Base-by-base conservation (phyloP, 1,140 invertebrate genomes). In the Carcinoscorpius rotundicauda region DNA sequence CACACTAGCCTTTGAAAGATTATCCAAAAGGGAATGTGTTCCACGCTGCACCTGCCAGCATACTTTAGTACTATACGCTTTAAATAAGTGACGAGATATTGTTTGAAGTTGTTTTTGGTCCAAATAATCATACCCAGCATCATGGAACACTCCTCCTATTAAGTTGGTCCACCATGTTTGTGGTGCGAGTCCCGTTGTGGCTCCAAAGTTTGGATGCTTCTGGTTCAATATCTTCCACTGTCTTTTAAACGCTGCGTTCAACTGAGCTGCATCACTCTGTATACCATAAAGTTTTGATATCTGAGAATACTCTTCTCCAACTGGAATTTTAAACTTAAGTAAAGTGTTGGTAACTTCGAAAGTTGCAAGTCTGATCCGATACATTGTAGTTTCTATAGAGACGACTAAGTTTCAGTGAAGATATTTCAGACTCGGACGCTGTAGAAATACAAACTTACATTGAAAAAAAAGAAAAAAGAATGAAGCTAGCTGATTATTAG, bases 311-410 rank as follows among this genome's bases (percentile, higher is more conserved):
- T 87, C 82, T 63, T 86, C 78, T 60, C 85, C 87, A n/a, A 88
- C 82, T 60, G 82, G 78, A 4, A 82, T 80, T 49, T 80, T 77
- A 71, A 89, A 86, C 73, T 83, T 84, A 49, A 94, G 74, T 57
- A 94, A 74, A 0, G 91, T 94, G 66, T 89, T 87, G 5, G 88
- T 94, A 9, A 89, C 85, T 77, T 94, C 91, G 74, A 95, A 91
- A 10, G 91, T 94, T 59, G 94, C 81, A 67, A 92, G 75, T 64
- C 81, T 70, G 48, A 63, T 60, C 9, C 77, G 49, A 82, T 48
- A 62, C n/a, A 62, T 58, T 5, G 49, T 49, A 48, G 49, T 55
- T 55, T 55, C 29, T 29, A 29, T 29, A 29, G 2, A 29, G 29
- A 29, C 29, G 29, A 29, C 29, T 29, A 29, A 29, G 29, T 29